Conservation (phyloP, 1,140 invertebrate genomes). For the Goniozus legneri region DNA sequence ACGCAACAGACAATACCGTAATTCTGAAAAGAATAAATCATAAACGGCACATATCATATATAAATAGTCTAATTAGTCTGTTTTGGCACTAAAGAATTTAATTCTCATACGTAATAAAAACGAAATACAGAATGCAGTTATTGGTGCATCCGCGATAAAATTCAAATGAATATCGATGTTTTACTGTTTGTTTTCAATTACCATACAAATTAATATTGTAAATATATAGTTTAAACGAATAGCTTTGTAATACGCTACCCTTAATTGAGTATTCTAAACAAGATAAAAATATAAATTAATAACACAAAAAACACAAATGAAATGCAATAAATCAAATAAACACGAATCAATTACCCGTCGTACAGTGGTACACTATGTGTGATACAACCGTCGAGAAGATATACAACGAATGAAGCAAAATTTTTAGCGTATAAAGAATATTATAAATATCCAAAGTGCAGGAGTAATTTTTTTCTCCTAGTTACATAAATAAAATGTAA, state of each 20-base stretch:
- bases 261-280: not conserved
- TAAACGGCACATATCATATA: slow-evolving; percentile 10
- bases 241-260: not conserved
- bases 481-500: slow-evolving; percentile 23
- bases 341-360: slow-evolving; percentile 2
- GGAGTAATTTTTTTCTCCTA: slow-evolving; percentile 7
- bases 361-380: not conserved
- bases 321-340: slow-evolving; percentile 19
- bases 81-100: slow-evolving; percentile 44
- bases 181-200: slow-evolving; percentile 1
- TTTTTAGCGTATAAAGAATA: slow-evolving; percentile 19
- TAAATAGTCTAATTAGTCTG: slow-evolving; percentile 12
- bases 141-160: slow-evolving; percentile 12
- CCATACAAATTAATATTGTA: not conserved
- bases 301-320: slow-evolving; percentile 15
- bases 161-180: slow-evolving; percentile 14
- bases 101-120: slow-evolving; percentile 14
- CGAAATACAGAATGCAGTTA: slow-evolving; percentile 17
- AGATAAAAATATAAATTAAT: slow-evolving; percentile 6
- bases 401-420: slow-evolving; percentile 17
- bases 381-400: slow-evolving; percentile 14
- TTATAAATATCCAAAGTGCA: slow-evolving; percentile 18
- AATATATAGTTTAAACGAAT: not conserved
- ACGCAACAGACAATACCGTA: not conserved
- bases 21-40: slow-evolving; percentile 5